Base-by-base conservation (phyloP, 2,888 invertebrate species). In the Ommatoiulus sabulosus region DNA sequence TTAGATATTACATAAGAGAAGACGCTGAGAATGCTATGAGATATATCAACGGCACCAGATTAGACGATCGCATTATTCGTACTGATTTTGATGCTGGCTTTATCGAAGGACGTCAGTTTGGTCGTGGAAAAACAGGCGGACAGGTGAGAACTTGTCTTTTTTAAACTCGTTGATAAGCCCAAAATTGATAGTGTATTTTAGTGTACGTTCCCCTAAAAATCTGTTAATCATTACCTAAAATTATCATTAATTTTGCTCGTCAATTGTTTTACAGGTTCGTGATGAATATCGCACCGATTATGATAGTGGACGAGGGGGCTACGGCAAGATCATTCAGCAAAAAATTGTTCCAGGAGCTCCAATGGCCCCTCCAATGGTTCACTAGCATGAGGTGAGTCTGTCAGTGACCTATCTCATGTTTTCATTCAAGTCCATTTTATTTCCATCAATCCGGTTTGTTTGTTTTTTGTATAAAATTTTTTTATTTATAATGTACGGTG, bases 61-160 rank as follows among this genome's bases (percentile, higher is more conserved):
- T 99, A 87, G 99, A 99, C 93, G 99, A 99, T 92, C 95, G 99
- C 92, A 96, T 99, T 90, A 97, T 99, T 86, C 95, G 99, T 91
- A 97, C 98, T 89, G 99, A 99, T 93, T 99, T 99, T 99, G 99
- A 99, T 93, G 99, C 99, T 52, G 99, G 99, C 1, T 99, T 99
- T 93, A 95, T 97, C 90, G 99, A 99, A 94, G 99, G 99, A 2
- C 94, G 99, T 91, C 99, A 99, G 92, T 99, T 97, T 93, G 99
- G 99, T 46, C 94, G 99, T 91, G 99, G 99, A 88, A 98, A 98
- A 93, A 97, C 97, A 91, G 99, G 99, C 88, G 99, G 99, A 91
- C 99, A 99, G 95, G 99, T 97, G 92, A 91, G 63, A 84, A 35
- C 35, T 1, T 35, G 35, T 35, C 35, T 35, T 35, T 35, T 35